Base-by-base conservation (phyloP, 1,140 invertebrate genomes). In the Aphis gossypii region DNA sequence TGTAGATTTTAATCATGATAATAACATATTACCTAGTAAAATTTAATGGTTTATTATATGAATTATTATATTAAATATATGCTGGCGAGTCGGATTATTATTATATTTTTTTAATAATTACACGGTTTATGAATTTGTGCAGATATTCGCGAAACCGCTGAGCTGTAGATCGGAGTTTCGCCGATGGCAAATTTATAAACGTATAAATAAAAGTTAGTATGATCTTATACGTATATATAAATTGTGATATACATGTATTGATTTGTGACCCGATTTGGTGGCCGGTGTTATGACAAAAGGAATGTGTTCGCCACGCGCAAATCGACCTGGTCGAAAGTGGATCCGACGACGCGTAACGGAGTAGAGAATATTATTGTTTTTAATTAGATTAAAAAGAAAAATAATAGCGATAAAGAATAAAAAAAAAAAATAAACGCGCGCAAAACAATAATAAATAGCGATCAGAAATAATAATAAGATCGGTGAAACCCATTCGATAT, bases 371-470 rank as follows among this genome's bases (percentile, higher is more conserved):
- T 92, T 83, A 38, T 92, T 30, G 44, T 76, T 46, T 76, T 83
- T 92, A 92, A 92, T 51, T 82, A 23, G 51, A 92, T 92, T 83
- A 76, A 91, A 46, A 76, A 68, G 51, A 92, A 92, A 83, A 92
- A 86, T 46, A 86, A 86, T 86, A 18, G 6, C 41, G 84, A 56
- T 89, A 46, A 86, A 86, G 14, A 76, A 76, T 68, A 68, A 68
- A 68, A 76, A n/a, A 68, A 14, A 68, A n/a, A n/a, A 68, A 14
- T n/a, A n/a, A 76, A n/a, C n/a, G 30, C 14, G 30, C 4, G 60
- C 30, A 76, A 51, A 30, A 56, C 41, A 25, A 41, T 46, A 25
- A 30, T 68, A 90, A 51, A 90, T 25, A 46, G 41, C 41, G 41
- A 46, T 86, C 44, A 25, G 30, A 30, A 86, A 41, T 41, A 44